Evolutionary conservation across 2,888 invertebrate genomes (phyloP).

Genomic region (Athetis lepigone): DNA sequence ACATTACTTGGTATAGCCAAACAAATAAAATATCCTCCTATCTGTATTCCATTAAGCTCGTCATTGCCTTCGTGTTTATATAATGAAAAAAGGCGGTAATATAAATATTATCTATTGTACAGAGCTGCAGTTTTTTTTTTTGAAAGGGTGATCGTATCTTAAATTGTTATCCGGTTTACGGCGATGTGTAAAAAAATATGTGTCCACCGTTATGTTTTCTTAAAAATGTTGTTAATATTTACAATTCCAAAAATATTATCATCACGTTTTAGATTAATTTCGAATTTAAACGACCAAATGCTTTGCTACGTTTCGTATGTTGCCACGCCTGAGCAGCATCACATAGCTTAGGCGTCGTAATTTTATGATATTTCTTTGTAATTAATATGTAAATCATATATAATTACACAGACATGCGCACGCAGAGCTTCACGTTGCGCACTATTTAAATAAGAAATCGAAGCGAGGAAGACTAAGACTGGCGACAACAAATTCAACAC

Average conservation of each 20-base stretch:
- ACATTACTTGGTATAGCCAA: constrained; percentile 27
- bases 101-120: neutral
- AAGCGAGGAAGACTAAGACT: too few species aligned
- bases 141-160: constrained; percentile 2
- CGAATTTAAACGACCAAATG: too few species aligned
- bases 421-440: too few species aligned
- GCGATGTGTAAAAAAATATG: neutral
- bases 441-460: too few species aligned
- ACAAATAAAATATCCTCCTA: constrained; percentile 52
- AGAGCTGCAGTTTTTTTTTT: neutral
- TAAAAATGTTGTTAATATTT: neutral
- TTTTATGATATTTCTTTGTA: too few species aligned
- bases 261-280: neutral
- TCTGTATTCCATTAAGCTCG: constrained; percentile 40
- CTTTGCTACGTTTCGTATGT: too few species aligned
- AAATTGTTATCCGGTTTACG: neutral
- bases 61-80: constrained; percentile 19
- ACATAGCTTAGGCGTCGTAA: too few species aligned
- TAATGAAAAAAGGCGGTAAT: constrained; percentile 13
- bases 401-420: too few species aligned
- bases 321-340: too few species aligned
- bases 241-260: neutral
- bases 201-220: neutral
- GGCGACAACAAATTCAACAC: neutral
- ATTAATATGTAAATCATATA: too few species aligned